Base-by-base conservation (phyloP, 2,797 vertebrate species). In the Ambastaia sidthimunki region DNA sequence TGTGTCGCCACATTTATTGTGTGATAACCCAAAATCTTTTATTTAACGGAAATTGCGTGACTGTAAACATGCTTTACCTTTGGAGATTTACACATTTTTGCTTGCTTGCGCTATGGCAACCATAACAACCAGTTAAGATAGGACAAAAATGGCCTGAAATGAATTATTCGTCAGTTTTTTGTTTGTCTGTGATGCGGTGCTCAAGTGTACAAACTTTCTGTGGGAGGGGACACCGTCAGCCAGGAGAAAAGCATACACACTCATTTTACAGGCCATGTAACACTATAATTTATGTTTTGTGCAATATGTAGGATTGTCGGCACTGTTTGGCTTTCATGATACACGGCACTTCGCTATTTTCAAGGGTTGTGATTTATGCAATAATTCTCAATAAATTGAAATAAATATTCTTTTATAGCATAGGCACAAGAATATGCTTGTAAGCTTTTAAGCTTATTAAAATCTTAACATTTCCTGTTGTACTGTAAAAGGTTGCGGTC, bases 351-450 rank as follows among this genome's bases (percentile, higher is more conserved):
- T 74, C 47, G 63, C 37, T 47, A 12, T 75, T 71, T 81, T 69
- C 34, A 31, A 83, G 75, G 78, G 80, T 82, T 82, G 75, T 80
- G 76, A 80, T 81, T 84, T 84, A 81, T 84, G 86, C 86, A 87
- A 85, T 87, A 87, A 85, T 80, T 79, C 76, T 74, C 70, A 60
- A 65, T 44, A 44, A 10, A 44, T 71, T 86, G 28, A 80, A 86
- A 84, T 81, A 85, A 79, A 85, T 57, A 47, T 82, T 85, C 31
- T 44, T 44, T 48, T 81, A 44, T 10, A 44, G 41, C 59, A 41
- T 31, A 55, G 68, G 48, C 48, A 44, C 25, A 59, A 55, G n/a
- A 37, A 74, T 71, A 78, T 74, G 80, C 65, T 50, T 66, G 55
- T 79, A 11, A 23, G 80, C 65, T 50, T 66, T 66, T 79, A 11